These are phyloP conservation scores for Drosophila quinaria DNA, from an alignment of 2,888 invertebrate genomes.

Conservation along the genomic window DNA sequence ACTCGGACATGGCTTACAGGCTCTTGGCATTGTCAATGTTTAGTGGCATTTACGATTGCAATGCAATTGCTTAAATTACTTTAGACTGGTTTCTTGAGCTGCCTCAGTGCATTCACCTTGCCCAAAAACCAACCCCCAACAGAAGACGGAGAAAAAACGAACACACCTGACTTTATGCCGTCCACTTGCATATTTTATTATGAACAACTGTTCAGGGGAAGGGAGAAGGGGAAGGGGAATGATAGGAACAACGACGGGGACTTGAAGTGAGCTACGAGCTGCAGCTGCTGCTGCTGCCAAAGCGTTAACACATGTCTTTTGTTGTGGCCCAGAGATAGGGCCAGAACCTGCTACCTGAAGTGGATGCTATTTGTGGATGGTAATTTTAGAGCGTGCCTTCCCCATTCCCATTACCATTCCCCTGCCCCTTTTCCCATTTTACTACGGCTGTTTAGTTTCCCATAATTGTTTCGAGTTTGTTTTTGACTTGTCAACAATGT, in stretches of 20 bases:
- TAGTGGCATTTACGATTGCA: constrained; percentile 47
- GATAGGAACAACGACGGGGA: not conserved
- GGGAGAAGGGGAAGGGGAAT: constrained; percentile 2
- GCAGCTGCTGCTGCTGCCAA: constrained; percentile 49
- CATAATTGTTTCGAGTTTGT: constrained; percentile 65
- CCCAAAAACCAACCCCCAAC: constrained; percentile 64
- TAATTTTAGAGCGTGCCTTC: constrained; percentile 16
- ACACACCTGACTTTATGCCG: constrained; percentile 67
- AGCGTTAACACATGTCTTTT: constrained; percentile 41
- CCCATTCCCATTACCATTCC: no score
- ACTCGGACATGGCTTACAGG: constrained; percentile 24
- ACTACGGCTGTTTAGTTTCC: constrained; percentile 7
- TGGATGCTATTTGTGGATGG: constrained; percentile 47
- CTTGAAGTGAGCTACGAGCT: constrained; percentile 27
- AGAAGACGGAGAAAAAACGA: constrained; percentile 6
- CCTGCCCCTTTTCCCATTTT: no score
- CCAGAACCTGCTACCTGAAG: constrained; percentile 49
- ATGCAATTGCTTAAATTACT: constrained; percentile 58
- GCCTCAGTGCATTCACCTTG: constrained; percentile 73
- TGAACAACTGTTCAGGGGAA: constrained; percentile 37
- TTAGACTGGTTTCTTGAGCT: constrained; percentile 50
- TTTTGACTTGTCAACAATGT: constrained; percentile 72
- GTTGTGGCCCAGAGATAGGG: constrained; percentile 26
- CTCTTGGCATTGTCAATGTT: constrained; percentile 69
- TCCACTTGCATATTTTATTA: constrained; percentile 52